Evolutionary conservation across 2,797 vertebrate genomes (phyloP).

Genomic region (Champsocephalus gunnari): DNA sequence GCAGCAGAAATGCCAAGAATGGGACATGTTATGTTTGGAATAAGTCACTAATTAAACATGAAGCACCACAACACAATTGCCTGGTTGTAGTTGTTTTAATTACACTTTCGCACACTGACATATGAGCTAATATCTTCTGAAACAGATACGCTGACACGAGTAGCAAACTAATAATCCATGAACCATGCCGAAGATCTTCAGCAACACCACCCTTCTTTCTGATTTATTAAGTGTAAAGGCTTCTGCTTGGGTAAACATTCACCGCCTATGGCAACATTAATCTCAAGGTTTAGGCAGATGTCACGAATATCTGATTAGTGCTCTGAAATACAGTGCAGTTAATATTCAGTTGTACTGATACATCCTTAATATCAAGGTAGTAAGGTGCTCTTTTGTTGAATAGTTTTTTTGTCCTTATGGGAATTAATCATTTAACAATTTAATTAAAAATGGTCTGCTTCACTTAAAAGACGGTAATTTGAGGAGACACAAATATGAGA

Average conservation of each 20-base stretch:
- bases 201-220: neutral
- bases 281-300: constrained; percentile 32
- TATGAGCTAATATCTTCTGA: neutral
- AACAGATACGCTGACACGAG: neutral
- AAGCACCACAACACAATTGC: constrained; percentile 8
- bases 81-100: constrained; percentile 9
- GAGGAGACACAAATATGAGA: too few relatives aligned
- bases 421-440: neutral
- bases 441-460: too few relatives aligned
- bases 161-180: neutral
- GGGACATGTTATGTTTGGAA: neutral
- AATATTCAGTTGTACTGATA: constrained; percentile 30
- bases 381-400: constrained; percentile 5
- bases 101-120: constrained; percentile 3
- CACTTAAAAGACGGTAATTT: too few relatives aligned
- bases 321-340: constrained; percentile 15
- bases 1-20: neutral
- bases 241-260: constrained; percentile 2
- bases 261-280: constrained; percentile 30
- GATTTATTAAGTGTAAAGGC: neutral
- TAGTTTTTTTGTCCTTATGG: neutral
- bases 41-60: neutral
- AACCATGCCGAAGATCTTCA: constrained; percentile 8
- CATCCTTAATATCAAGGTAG: constrained; percentile 25
- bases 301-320: constrained; percentile 41